Evolutionary conservation across 1,140 invertebrate genomes (phyloP).

Genomic region (Belonocnema kinseyi): DNA sequence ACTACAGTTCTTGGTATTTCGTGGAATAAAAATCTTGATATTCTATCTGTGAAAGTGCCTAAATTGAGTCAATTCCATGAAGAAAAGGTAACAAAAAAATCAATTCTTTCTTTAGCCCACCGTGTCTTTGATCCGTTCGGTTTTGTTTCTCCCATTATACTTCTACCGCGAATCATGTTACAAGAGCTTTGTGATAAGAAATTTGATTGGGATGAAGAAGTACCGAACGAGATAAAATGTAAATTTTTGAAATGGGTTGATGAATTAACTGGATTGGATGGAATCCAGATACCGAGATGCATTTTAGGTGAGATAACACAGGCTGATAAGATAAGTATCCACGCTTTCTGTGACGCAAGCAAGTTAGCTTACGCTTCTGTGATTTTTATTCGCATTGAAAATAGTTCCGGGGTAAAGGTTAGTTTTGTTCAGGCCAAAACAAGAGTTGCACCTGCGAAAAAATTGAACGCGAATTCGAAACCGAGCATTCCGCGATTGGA

Average conservation of each 20-base stretch:
- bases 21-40: constrained; percentile 3
- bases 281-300: constrained; percentile 27
- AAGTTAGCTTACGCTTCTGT: not conserved
- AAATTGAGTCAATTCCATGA: not conserved
- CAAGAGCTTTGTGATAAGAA: constrained; percentile 46
- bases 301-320: not conserved
- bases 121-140: constrained; percentile 54
- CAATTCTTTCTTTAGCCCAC: constrained; percentile 45
- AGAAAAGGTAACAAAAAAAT: constrained; percentile 25
- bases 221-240: constrained; percentile 4
- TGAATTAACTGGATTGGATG: constrained; percentile 18
- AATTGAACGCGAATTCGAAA: too few species aligned
- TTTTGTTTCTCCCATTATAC: constrained; percentile 52
- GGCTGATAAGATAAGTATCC: constrained; percentile 4
- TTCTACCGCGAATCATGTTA: constrained; percentile 49
- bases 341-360: constrained; percentile 35
- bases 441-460: too few species aligned
- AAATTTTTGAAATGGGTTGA: constrained; percentile 47
- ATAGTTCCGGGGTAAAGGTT: not conserved
- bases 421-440: not conserved
- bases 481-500: too few species aligned
- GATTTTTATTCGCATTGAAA: not conserved
- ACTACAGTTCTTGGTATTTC: not conserved
- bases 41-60: not conserved
- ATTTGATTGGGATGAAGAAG: constrained; percentile 55